These are phyloP conservation scores for Gadus chalcogrammus DNA, from an alignment of 2,113 vertebrate genomes.

Conservation along the genomic window DNA sequence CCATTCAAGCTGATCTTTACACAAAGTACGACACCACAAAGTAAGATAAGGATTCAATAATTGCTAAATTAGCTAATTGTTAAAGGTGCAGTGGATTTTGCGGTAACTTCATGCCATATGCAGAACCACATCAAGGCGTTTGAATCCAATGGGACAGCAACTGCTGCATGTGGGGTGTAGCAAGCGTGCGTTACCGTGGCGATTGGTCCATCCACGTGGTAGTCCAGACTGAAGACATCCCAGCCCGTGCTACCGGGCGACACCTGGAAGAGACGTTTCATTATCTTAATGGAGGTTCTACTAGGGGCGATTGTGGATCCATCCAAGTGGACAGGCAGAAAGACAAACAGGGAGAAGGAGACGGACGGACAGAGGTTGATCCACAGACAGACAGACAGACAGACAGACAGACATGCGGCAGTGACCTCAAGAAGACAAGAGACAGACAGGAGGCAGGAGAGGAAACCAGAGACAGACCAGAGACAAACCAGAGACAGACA, in stretches of 20 bases:
- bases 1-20: too few species aligned
- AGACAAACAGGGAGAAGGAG: too few species aligned
- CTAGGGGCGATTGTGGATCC: too few species aligned
- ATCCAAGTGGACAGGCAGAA: neutral
- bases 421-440: conserved; percentile 86
- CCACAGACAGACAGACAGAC: neutral
- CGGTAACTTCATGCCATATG: neutral
- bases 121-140: neutral
- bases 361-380: neutral
- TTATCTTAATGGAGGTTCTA: too few species aligned
- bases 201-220: conserved; percentile 96
- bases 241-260: conserved; percentile 97
- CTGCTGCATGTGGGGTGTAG: neutral
- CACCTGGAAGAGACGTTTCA: conserved; percentile 70
- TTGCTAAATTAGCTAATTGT: too few species aligned
- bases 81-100: too few species aligned
- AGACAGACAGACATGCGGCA: neutral
- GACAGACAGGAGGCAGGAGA: too few species aligned
- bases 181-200: conserved; percentile 81
- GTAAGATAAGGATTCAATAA: too few species aligned
- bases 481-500: conserved; percentile 77
- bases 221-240: conserved; percentile 98
- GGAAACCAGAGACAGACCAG: too few species aligned
- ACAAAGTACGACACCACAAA: too few species aligned
- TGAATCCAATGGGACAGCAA: neutral